Percentiles rank a stretch among this genome's conserved stretches.
Evolutionary conservation across 2,113 vertebrate species (phyloP).

Genomic region (Probosciger aterrimus): DNA sequence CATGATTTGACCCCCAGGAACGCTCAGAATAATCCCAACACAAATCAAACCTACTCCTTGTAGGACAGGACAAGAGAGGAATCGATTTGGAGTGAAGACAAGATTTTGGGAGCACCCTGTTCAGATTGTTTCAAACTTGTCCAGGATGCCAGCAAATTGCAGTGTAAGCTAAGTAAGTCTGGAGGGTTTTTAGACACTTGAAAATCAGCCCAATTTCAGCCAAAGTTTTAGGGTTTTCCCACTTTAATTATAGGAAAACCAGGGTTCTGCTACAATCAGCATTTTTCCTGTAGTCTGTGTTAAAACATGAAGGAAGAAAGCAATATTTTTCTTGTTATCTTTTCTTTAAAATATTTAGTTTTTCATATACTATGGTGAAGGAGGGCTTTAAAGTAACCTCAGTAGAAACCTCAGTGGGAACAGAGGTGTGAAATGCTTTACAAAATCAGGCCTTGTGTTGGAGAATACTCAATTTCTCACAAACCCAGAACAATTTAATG

Average conservation of each 20-base stretch:
- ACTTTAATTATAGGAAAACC: not conserved
- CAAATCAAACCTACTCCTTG: not conserved
- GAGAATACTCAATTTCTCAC: not conserved
- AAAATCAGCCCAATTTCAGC: not conserved
- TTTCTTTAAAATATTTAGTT: not conserved
- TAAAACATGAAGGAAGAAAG: not conserved
- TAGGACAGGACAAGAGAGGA: not conserved
- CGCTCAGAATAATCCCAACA: not conserved
- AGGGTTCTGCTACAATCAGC: not conserved
- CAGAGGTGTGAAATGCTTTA: not conserved
- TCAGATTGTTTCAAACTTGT: not conserved
- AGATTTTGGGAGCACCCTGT: not conserved
- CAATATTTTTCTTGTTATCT: not conserved
- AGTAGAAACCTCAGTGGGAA: not conserved
- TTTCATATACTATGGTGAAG: not conserved
- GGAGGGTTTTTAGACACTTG: not conserved
- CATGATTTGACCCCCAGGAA: not conserved
- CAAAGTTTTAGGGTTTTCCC: not conserved
- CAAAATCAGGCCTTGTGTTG: not conserved
- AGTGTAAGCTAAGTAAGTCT: not conserved
- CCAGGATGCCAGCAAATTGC: not conserved
- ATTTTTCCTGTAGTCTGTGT: not conserved
- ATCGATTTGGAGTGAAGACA: not conserved
- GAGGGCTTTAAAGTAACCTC: not conserved
- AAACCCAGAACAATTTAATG: not conserved